Percentiles rank a stretch among this genome's conserved stretches.
phyloP scores from a whole-genome alignment of 2,113 vertebrate genomes.

The Microcebus tavaratra region DNA sequence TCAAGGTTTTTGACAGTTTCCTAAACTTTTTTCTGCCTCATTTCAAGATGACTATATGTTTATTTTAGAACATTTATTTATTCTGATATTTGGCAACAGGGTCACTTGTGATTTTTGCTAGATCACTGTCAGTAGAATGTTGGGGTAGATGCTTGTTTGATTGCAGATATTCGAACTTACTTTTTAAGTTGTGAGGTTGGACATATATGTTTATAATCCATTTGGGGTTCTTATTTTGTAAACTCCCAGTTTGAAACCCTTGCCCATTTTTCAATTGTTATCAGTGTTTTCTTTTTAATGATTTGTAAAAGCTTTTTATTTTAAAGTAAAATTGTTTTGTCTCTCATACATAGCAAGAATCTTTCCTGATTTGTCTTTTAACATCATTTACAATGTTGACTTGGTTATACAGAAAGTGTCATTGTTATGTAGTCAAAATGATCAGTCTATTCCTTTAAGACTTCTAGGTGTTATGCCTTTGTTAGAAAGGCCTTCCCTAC shows the following conservation, averaged over 20 bases:
- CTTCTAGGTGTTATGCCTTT: background rate
- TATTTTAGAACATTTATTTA: background rate
- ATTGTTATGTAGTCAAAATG: background rate
- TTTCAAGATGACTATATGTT: slow-evolving; percentile 17
- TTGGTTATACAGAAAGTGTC: background rate
- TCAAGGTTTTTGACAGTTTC: slow-evolving; percentile 27
- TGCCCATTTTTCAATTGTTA: background rate
- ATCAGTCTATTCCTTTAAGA: background rate
- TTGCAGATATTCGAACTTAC: background rate
- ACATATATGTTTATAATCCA: background rate
- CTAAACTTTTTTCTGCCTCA: background rate
- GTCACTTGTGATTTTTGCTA: background rate
- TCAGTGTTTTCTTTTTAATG: background rate
- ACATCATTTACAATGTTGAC: background rate
- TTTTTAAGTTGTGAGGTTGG: background rate
- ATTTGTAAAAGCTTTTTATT: background rate
- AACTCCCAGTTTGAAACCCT: background rate
- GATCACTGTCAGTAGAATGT: background rate
- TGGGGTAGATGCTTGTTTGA: background rate
- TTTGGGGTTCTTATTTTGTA: background rate
- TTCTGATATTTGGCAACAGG: background rate
- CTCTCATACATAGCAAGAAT: background rate
- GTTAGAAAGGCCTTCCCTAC: background rate
- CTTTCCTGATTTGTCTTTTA: background rate
- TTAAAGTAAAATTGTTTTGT: background rate